Evolutionary conservation across 2,113 vertebrate species (phyloP).

Genomic region (Atlantisia rogersi): DNA sequence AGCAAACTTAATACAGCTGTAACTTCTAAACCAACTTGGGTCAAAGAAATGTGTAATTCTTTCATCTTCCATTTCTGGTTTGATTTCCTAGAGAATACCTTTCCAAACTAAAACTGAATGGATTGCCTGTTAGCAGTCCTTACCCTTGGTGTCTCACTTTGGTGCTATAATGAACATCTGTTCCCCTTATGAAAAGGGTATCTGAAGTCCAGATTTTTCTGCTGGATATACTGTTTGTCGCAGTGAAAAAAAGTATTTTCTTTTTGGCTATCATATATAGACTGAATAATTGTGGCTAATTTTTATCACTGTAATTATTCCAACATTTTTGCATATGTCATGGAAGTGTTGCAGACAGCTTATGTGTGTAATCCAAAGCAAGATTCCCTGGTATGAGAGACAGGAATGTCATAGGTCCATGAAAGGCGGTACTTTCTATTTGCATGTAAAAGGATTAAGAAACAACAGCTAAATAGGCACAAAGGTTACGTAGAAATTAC

Average conservation of each 20-base stretch:
- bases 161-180: not conserved
- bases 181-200: not conserved
- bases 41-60: not conserved
- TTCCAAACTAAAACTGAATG: not conserved
- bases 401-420: not conserved
- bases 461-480: not conserved
- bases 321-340: not conserved
- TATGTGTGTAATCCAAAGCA: not conserved
- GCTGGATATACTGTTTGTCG: not conserved
- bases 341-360: not conserved
- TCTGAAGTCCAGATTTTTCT: not conserved
- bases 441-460: not conserved
- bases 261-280: not conserved
- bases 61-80: not conserved
- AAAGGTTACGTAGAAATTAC: not conserved
- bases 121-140: not conserved
- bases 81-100: not conserved
- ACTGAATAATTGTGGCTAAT: not conserved
- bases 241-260: not conserved
- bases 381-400: not conserved
- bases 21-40: not conserved
- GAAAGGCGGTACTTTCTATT: not conserved
- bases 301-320: not conserved
- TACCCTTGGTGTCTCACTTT: not conserved
- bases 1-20: not conserved